Evolutionary conservation across 2,888 invertebrate species (phyloP).

Genomic region (Poecilobothrus nobilitatus): DNA sequence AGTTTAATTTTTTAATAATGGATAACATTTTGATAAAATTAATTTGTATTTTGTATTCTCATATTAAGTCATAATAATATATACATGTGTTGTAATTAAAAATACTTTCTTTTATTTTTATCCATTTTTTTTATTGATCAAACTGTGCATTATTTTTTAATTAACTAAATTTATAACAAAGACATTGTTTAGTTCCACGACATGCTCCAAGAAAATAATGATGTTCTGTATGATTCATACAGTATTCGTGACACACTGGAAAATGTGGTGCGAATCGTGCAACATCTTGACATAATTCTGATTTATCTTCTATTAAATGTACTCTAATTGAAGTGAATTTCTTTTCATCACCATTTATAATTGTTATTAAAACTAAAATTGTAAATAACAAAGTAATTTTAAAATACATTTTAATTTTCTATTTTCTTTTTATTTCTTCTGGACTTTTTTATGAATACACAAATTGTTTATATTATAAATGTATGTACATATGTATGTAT

Average conservation of each 20-base stretch:
- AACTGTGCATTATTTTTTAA: background rate
- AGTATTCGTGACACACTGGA: conserved; percentile 37
- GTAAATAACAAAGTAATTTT: background rate
- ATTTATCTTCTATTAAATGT: conserved; percentile 35
- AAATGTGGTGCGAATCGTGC: conserved; percentile 37
- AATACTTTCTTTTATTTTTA: no score
- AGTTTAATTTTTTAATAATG: no score
- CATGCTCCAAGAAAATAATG: conserved; percentile 41
- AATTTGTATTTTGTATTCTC: no score
- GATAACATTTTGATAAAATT: no score
- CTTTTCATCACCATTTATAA: background rate
- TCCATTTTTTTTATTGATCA: no score
- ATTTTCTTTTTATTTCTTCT: no score
- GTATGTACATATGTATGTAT: no score
- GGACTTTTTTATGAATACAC: no score
- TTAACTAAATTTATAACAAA: conserved; percentile 33
- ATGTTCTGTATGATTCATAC: conserved; percentile 31
- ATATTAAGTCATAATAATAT: no score
- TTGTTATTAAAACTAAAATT: background rate
- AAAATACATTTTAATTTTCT: background rate
- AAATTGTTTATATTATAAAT: no score
- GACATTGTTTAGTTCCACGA: conserved; percentile 33
- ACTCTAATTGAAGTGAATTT: conserved; percentile 34
- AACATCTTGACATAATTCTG: conserved; percentile 30
- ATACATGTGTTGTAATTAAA: no score